Percentiles rank a stretch among this genome's conserved stretches.
These are phyloP conservation scores for Acipenser oxyrinchus DNA, from an alignment of 2,797 vertebrate species.

Conservation along the genomic window DNA sequence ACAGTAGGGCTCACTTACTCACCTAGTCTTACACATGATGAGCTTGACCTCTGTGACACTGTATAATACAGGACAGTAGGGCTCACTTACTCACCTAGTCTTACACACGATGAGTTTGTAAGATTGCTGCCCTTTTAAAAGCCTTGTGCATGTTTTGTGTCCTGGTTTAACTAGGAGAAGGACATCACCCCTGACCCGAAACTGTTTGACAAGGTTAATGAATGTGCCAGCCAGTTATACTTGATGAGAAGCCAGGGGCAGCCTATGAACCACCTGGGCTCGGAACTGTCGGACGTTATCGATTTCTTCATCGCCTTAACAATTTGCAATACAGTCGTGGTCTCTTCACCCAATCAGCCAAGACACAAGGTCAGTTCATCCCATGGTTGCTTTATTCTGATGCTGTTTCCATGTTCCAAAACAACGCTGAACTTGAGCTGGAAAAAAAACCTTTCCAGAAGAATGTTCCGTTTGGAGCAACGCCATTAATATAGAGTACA, in stretches of 20 bases:
- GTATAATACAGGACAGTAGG: background rate
- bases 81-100: background rate
- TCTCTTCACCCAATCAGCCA: slow-evolving; percentile 88
- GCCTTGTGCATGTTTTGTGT: background rate
- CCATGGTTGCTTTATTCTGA: background rate
- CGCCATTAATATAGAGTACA: too few relatives aligned
- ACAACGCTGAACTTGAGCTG: too few relatives aligned
- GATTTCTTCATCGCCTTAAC: slow-evolving; percentile 95
- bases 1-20: too few relatives aligned
- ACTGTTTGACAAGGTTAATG: slow-evolving; percentile 83
- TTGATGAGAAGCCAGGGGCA: slow-evolving; percentile 67
- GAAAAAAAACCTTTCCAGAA: too few relatives aligned
- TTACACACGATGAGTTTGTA: background rate
- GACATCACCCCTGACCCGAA: slow-evolving; percentile 90
- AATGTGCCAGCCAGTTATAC: slow-evolving; percentile 78
- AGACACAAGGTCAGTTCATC: slow-evolving; percentile 72
- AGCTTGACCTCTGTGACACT: background rate
- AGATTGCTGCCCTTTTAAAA: background rate
- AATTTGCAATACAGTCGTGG: slow-evolving; percentile 92
- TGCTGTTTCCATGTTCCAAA: background rate
- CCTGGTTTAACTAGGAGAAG: slow-evolving; percentile 67
- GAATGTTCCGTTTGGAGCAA: too few relatives aligned
- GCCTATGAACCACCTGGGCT: slow-evolving; percentile 68
- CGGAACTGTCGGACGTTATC: slow-evolving; percentile 78
- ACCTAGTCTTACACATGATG: background rate